phyloP scores from a whole-genome alignment of 2,888 invertebrate genomes.

The Clusia tigrina region DNA sequence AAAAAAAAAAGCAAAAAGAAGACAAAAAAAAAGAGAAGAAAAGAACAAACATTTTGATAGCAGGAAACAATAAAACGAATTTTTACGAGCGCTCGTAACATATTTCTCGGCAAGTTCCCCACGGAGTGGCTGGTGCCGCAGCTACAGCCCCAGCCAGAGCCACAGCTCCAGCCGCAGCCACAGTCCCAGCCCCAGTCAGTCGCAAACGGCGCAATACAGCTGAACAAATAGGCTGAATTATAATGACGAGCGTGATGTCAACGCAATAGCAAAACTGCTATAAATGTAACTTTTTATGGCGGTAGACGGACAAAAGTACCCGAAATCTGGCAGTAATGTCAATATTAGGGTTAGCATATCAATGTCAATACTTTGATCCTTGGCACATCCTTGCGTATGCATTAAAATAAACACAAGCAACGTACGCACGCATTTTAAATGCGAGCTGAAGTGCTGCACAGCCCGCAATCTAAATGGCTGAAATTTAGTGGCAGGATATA shows the following conservation, averaged over 20 bases:
- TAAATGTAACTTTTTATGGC: constrained; percentile 52
- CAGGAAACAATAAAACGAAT: constrained; percentile 51
- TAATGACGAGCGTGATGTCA: constrained; percentile 41
- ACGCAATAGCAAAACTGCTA: constrained; percentile 27
- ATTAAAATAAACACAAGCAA: no score
- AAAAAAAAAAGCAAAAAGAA: no score
- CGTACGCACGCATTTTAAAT: no score
- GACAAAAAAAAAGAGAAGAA: not conserved
- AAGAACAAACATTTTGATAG: constrained; percentile 18
- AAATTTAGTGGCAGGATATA: not conserved
- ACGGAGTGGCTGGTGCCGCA: no score
- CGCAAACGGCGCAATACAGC: constrained; percentile 44
- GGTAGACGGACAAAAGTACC: constrained; percentile 5
- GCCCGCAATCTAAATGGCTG: not conserved
- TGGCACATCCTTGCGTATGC: not conserved
- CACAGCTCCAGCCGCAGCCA: constrained; percentile 31
- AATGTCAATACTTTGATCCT: not conserved
- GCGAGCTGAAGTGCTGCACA: no score
- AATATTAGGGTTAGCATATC: constrained; percentile 2
- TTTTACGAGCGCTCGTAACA: constrained; percentile 43
- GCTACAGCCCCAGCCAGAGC: no score
- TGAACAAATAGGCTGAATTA: constrained; percentile 53
- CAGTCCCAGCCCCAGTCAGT: no score
- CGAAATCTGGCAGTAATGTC: not conserved
- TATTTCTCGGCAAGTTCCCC: no score